phyloP scores from a whole-genome alignment of 2,113 vertebrate genomes.

The Brachyistius frenatus region DNA sequence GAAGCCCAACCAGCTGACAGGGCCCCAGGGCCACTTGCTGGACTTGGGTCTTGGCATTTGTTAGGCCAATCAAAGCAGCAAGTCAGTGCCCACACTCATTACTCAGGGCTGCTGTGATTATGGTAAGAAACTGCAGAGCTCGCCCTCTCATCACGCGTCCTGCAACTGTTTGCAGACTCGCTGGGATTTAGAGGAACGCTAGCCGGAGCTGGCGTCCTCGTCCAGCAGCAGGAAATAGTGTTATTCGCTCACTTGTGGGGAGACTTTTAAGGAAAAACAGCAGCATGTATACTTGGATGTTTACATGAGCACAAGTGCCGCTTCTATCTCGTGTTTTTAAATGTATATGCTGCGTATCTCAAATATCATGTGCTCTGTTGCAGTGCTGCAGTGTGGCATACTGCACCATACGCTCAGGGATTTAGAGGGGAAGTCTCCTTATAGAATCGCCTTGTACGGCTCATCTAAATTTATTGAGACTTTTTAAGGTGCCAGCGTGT shows the following conservation, averaged over 20 bases:
- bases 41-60: slow-evolving; percentile 62
- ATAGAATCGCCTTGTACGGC: slow-evolving; percentile 46
- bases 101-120: slow-evolving; percentile 55
- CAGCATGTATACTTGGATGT: background rate
- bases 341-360: background rate
- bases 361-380: slow-evolving; percentile 22
- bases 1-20: slow-evolving; percentile 44
- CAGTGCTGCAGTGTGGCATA: slow-evolving; percentile 41
- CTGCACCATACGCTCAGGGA: slow-evolving; percentile 48
- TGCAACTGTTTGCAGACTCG: background rate
- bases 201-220: slow-evolving; percentile 2
- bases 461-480: slow-evolving; percentile 67
- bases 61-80: slow-evolving; percentile 58
- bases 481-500: slow-evolving; percentile 51
- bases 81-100: slow-evolving; percentile 53
- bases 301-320: background rate
- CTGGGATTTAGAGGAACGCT: slow-evolving; percentile 27
- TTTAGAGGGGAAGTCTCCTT: slow-evolving; percentile 30
- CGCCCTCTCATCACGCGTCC: slow-evolving; percentile 38
- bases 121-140: slow-evolving; percentile 38
- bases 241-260: background rate
- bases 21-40: slow-evolving; percentile 54
- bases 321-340: background rate
- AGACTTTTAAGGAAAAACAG: background rate
- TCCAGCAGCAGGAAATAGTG: slow-evolving; percentile 2